Evolutionary conservation across 2,797 vertebrate species (phyloP).

Genomic region (Tamandua tetradactyla): DNA sequence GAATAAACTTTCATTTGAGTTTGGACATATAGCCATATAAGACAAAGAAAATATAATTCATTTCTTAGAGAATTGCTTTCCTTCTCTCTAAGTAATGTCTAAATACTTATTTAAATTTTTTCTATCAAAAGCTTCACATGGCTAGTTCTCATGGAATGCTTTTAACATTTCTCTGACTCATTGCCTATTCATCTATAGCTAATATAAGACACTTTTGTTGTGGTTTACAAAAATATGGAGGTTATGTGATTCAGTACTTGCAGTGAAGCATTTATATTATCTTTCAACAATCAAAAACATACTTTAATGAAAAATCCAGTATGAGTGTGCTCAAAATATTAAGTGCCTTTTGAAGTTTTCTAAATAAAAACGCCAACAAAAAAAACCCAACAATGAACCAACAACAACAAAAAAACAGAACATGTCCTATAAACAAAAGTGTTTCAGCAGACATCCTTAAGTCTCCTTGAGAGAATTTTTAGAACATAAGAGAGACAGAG

Average conservation of each 20-base stretch:
- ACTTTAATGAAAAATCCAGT: slow-evolving; percentile 78
- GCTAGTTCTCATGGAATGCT: slow-evolving; percentile 74
- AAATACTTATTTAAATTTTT: slow-evolving; percentile 69
- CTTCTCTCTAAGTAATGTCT: slow-evolving; percentile 62
- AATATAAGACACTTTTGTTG: slow-evolving; percentile 84
- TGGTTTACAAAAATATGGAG: slow-evolving; percentile 82
- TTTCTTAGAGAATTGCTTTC: slow-evolving; percentile 62
- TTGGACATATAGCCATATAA: slow-evolving; percentile 58
- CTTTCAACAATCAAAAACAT: slow-evolving; percentile 84
- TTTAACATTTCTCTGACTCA: slow-evolving; percentile 83
- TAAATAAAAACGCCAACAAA: slow-evolving; percentile 70
- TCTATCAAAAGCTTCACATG: slow-evolving; percentile 70
- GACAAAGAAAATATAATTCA: slow-evolving; percentile 72
- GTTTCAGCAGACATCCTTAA: slow-evolving; percentile 78
- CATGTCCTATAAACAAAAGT: slow-evolving; percentile 80
- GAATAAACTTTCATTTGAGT: slow-evolving; percentile 60
- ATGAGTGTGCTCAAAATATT: slow-evolving; percentile 79
- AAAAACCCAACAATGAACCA: slow-evolving; percentile 65
- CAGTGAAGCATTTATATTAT: slow-evolving; percentile 84
- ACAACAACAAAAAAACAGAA: slow-evolving; percentile 67
- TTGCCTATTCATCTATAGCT: slow-evolving; percentile 82
- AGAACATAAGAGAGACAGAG: slow-evolving; percentile 55
- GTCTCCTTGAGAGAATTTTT: slow-evolving; percentile 79
- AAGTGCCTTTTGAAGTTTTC: slow-evolving; percentile 82
- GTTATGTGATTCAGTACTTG: slow-evolving; percentile 81